phyloP scores from a whole-genome alignment of 2,113 vertebrate species.

The Elgaria multicarinata region DNA sequence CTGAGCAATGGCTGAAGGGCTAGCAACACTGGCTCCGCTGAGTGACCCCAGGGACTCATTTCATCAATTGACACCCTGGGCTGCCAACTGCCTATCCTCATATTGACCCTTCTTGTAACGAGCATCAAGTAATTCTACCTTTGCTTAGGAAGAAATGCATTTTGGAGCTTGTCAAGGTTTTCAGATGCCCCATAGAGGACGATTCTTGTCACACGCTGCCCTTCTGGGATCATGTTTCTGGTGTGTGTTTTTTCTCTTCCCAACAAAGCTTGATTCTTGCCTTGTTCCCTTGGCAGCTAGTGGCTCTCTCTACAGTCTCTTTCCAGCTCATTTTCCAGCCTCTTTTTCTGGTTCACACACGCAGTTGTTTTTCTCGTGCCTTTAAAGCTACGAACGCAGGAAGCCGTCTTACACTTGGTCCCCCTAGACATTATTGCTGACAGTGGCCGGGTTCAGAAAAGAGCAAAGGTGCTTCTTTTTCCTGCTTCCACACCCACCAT shows the following conservation, averaged over 20 bases:
- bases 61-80: neutral
- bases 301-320: neutral
- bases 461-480: too few species aligned
- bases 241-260: neutral
- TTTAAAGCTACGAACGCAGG: neutral
- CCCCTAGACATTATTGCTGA: too few species aligned
- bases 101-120: neutral
- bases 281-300: conserved; percentile 1
- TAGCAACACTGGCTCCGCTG: too few species aligned
- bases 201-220: neutral
- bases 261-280: conserved; percentile 7
- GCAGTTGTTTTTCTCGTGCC: neutral
- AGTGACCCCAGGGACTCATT: too few species aligned
- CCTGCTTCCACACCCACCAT: too few species aligned
- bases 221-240: neutral
- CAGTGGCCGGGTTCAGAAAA: too few species aligned
- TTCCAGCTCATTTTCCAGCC: neutral
- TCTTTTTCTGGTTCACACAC: neutral
- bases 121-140: neutral
- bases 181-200: neutral
- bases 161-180: neutral
- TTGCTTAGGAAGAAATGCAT: neutral
- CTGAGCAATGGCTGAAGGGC: too few species aligned
- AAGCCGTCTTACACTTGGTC: too few species aligned
- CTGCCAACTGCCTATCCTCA: neutral